Base-by-base conservation (phyloP, 2,888 invertebrate species). In the Exephanes ischioxanthus region DNA sequence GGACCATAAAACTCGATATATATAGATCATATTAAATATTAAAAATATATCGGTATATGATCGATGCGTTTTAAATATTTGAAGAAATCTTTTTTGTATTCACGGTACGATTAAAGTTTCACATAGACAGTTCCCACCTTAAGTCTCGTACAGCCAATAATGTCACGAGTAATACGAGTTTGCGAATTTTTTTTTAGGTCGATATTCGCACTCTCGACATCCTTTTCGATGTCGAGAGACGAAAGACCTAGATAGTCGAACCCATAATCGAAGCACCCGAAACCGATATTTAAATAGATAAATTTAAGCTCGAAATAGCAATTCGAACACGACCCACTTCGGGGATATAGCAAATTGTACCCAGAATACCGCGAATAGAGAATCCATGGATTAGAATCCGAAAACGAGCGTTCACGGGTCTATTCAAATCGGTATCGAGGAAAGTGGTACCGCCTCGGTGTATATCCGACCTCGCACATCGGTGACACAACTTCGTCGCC, bases 401-500 rank as follows among this genome's bases (percentile, higher is more conserved):
- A 26, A 37, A 67, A 37, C 4, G 19, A 53, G 51, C 53, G 67
- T 53, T 67, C 67, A 37, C 53, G 33, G 53, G 76, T 22, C 37
- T 14, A 67, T 67, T 45, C 41, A 77, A 77, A 77, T 77, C 22
- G 76, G 37, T 37, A 67, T 37, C 37, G 53, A 77, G 30, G 67
- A 77, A 77, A 77, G 66, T 77, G 37, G 67, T 77, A 16, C 55
- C 67, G 45, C 41, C 41, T 19, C 53, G 26, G 19, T 9, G 30
- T 63, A 63, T 63, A 63, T 63, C 30, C 30, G 37, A 26, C 41
- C 41, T 55, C 51, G 22, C 70, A 41, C 73, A 80, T 67, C 70
- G 79, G 80, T 87, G 87, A 85, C 87, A 85, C 83, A 83, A 86
- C 84, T 41, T 41, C 72, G 63, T 1, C n/a, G 45, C 11, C 51